Evolutionary conservation across 2,113 vertebrate genomes (phyloP).

Genomic region (Anthoscopus minutus): DNA sequence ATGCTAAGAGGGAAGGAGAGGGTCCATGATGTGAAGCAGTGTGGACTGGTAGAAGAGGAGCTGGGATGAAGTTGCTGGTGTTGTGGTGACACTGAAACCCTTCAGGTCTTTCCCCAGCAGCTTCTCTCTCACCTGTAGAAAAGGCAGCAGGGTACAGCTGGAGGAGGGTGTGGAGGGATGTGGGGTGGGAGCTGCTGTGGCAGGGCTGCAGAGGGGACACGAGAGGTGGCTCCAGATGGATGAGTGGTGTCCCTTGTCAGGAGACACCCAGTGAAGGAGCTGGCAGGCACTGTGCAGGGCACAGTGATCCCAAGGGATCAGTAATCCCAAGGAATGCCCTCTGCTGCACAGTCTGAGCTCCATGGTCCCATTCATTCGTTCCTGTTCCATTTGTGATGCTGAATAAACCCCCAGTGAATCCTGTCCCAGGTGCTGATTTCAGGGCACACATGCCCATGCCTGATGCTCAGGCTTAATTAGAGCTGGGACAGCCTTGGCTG

Average conservation of each 20-base stretch:
- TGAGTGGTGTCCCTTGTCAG: not conserved
- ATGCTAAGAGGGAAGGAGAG: not conserved
- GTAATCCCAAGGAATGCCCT: accelerated
- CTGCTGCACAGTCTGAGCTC: not conserved
- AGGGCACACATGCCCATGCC: not conserved
- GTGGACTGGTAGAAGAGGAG: not conserved
- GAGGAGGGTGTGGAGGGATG: not conserved
- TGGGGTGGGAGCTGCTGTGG: not conserved
- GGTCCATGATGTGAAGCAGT: not conserved
- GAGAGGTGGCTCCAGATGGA: accelerated
- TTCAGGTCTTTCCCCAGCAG: not conserved
- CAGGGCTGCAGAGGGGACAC: not conserved
- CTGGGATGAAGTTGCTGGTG: not conserved
- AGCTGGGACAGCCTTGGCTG: not conserved
- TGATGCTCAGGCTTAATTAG: not conserved
- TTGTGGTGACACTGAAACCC: not conserved
- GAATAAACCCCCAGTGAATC: not conserved
- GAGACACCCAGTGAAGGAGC: accelerated
- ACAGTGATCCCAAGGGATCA: accelerated
- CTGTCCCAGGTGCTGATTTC: not conserved
- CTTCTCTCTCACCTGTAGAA: not conserved
- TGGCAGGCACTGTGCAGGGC: accelerated
- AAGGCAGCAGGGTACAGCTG: not conserved
- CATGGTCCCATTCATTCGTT: accelerated
- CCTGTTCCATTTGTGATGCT: not conserved